Evolutionary conservation across 2,797 vertebrate genomes (phyloP).

Genomic region (Sebastes vulpes): DNA sequence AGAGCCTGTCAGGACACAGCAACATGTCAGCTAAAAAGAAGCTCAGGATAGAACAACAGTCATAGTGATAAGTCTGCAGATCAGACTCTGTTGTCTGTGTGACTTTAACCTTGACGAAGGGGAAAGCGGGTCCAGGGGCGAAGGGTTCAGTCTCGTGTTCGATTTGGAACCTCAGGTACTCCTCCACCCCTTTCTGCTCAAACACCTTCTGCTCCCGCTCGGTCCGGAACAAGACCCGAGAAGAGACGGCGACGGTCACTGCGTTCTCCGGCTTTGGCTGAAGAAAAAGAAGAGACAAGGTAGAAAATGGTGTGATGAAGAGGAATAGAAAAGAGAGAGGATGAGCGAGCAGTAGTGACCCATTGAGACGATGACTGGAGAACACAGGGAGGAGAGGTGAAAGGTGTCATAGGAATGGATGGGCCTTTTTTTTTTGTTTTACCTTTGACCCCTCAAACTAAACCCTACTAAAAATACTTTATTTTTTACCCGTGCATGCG

Average conservation of each 20-base stretch:
- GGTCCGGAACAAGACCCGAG: slow-evolving; percentile 94
- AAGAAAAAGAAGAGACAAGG: background rate
- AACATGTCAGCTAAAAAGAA: background rate
- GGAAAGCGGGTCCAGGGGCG: slow-evolving; percentile 93
- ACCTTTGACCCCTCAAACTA: background rate
- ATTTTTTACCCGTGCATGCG: background rate
- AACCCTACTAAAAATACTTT: background rate
- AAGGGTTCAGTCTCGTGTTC: slow-evolving; percentile 96
- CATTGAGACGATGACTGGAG: background rate
- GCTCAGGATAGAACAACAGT: background rate
- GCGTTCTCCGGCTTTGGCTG: slow-evolving; percentile 97
- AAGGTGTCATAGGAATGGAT: background rate
- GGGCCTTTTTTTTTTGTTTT: background rate
- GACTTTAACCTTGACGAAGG: slow-evolving; percentile 92
- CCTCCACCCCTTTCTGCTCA: slow-evolving; percentile 92
- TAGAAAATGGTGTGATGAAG: background rate
- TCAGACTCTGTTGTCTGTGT: background rate
- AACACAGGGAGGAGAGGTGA: background rate
- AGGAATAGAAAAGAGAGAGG: background rate
- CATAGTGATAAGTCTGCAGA: too few relatives aligned
- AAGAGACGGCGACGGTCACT: slow-evolving; percentile 95
- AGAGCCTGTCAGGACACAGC: slow-evolving; percentile 87
- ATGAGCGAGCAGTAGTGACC: background rate
- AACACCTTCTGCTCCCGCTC: slow-evolving; percentile 95
- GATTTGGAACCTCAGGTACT: slow-evolving; percentile 94